phyloP scores from a whole-genome alignment of 2,888 invertebrate species.

The Mimas tiliae region DNA sequence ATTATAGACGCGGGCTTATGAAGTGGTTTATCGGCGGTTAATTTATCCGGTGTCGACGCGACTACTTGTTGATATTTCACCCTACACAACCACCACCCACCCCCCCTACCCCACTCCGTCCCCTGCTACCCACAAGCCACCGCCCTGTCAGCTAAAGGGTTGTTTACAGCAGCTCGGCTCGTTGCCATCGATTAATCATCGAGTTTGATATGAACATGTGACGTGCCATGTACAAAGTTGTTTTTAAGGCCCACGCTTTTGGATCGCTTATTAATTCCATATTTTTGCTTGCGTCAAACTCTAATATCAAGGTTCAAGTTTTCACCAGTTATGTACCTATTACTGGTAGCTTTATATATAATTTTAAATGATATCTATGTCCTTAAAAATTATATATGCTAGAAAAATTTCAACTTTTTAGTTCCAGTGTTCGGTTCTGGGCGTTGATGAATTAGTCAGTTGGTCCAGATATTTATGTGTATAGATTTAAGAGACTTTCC shows the following conservation, averaged over 20 bases:
- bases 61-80: conserved; percentile 36
- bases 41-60: conserved; percentile 33
- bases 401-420: too few relatives aligned
- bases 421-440: too few relatives aligned
- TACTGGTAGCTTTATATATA: too few relatives aligned
- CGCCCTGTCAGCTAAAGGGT: conserved; percentile 4
- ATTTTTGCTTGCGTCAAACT: too few relatives aligned
- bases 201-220: neutral
- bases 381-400: too few relatives aligned
- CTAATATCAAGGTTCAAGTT: too few relatives aligned
- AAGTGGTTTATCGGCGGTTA: conserved; percentile 26
- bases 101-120: neutral
- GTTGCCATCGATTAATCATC: conserved; percentile 1
- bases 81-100: conserved; percentile 12
- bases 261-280: neutral
- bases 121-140: neutral
- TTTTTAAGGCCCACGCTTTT: neutral
- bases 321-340: too few relatives aligned
- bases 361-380: too few relatives aligned
- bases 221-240: neutral
- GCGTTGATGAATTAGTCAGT: too few relatives aligned
- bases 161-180: neutral
- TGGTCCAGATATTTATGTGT: too few relatives aligned
- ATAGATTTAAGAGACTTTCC: too few relatives aligned
- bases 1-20: conserved; percentile 1